phyloP scores from a whole-genome alignment of 2,888 invertebrate species.

The Sarcophaga carnaria region DNA sequence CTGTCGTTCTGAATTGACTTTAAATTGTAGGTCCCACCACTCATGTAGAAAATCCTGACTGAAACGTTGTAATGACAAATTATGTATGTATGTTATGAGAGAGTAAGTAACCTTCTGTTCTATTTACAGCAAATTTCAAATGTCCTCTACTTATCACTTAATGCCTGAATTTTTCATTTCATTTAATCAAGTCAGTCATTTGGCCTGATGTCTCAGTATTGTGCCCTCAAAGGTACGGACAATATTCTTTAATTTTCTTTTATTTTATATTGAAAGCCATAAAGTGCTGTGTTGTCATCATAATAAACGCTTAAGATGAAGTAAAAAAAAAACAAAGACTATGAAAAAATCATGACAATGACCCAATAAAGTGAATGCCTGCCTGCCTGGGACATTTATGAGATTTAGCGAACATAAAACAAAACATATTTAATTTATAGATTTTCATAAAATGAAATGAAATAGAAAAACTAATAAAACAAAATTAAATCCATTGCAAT shows the following conservation, averaged over 20 bases:
- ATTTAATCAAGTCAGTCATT: no score
- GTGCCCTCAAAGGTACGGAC: no score
- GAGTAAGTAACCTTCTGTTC: no score
- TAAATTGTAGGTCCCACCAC: no score
- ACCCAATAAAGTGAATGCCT: conserved; percentile 14
- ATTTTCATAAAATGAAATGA: background rate
- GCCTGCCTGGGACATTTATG: background rate
- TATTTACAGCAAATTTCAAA: no score
- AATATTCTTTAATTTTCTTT: conserved; percentile 1
- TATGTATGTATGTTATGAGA: no score
- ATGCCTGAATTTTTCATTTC: no score
- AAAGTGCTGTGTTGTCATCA: conserved; percentile 27
- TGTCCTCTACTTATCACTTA: no score
- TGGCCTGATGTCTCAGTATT: no score
- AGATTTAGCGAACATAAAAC: conserved; percentile 1
- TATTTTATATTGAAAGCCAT: conserved; percentile 25
- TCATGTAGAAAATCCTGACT: no score
- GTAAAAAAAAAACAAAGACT: background rate
- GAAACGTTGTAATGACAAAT: no score
- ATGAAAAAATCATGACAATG: conserved; percentile 13
- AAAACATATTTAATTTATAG: conserved; percentile 4
- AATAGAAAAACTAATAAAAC: background rate
- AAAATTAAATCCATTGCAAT: background rate
- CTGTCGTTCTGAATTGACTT: no score
- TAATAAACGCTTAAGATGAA: conserved; percentile 15